Evolutionary conservation across 2,113 vertebrate genomes (phyloP).

Genomic region (Falco punctatus): DNA sequence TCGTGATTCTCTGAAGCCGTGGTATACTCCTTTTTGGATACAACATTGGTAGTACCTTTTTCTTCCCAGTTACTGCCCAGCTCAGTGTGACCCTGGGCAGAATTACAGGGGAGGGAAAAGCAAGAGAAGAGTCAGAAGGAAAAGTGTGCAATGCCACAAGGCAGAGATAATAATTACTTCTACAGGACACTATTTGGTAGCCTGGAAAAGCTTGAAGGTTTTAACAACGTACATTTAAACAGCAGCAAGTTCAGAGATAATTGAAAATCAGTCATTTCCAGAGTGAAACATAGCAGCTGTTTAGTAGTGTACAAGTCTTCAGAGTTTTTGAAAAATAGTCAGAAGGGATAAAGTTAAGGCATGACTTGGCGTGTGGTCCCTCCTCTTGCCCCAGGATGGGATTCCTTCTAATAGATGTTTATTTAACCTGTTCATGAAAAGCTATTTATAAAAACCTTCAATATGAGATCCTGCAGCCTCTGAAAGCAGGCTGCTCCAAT

Average conservation of each 20-base stretch:
- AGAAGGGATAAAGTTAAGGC: neutral
- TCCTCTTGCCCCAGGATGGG: neutral
- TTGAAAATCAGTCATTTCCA: neutral
- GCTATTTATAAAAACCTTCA: neutral
- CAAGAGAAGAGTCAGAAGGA: neutral
- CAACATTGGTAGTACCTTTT: neutral
- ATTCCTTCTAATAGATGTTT: neutral
- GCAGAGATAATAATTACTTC: neutral
- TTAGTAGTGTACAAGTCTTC: neutral
- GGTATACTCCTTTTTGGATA: neutral
- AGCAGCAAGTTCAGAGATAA: neutral
- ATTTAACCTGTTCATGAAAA: neutral
- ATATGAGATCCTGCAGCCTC: neutral
- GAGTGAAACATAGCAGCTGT: neutral
- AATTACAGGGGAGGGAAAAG: neutral
- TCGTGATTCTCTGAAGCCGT: neutral
- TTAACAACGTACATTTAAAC: neutral
- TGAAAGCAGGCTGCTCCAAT: neutral
- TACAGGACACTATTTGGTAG: neutral
- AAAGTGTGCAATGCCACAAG: rapidly evolving
- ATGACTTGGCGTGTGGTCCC: neutral
- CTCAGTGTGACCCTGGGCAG: neutral
- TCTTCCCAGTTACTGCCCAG: neutral
- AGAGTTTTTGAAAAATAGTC: neutral
- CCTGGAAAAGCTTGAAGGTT: neutral